A percentile compares a stretch with the other conserved stretches of the same genome.
Conservation (phyloP, 2,797 vertebrate species). For the Spinus olivaceus region DNA sequence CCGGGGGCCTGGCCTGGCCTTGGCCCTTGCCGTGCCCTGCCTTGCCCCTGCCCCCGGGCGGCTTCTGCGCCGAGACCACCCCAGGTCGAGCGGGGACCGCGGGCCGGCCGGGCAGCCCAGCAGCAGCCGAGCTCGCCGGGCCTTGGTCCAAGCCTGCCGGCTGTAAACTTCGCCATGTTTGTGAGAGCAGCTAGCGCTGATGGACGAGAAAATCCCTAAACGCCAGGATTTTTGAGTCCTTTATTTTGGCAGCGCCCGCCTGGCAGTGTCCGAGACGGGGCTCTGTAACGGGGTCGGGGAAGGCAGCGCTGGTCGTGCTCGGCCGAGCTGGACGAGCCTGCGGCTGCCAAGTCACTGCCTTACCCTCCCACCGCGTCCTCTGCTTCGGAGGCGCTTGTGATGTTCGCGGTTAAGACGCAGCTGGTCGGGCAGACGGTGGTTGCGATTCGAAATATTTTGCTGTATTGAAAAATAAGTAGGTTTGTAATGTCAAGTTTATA, state of each 20-base stretch:
- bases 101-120: not conserved
- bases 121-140: not conserved
- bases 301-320: not conserved
- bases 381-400: not conserved
- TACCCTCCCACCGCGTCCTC: not conserved
- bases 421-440: too few species aligned
- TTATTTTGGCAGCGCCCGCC: not conserved
- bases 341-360: not conserved
- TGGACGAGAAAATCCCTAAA: not conserved
- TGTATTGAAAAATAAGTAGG: not conserved
- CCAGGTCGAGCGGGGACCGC: too few species aligned
- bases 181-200: not conserved
- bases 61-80: not conserved
- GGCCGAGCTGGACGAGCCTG: rapidly evolving
- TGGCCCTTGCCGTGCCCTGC: not conserved
- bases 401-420: not conserved
- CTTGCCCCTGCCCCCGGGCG: rapidly evolving
- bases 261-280: not conserved
- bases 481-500: not conserved
- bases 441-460: rapidly evolving
- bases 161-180: not conserved
- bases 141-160: not conserved
- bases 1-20: not conserved
- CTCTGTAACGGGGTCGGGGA: too few species aligned
- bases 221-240: not conserved